Evolutionary conservation across 2,113 vertebrate species (phyloP).

Genomic region (Campylomormyrus tamandua): DNA sequence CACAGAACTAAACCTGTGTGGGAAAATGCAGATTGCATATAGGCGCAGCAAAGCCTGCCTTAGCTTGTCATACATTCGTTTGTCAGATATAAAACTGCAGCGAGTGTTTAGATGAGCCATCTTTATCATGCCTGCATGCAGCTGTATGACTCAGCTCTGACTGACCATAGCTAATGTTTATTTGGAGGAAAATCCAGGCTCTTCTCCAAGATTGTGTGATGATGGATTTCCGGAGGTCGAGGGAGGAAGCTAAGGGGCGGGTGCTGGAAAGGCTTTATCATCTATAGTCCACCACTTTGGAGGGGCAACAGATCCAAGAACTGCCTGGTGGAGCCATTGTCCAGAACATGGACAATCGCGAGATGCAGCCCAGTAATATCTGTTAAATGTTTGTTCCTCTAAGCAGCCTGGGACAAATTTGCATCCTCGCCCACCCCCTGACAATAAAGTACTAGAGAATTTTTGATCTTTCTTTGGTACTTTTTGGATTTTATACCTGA

Average conservation of each 20-base stretch:
- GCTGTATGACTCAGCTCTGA: neutral
- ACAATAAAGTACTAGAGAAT: neutral
- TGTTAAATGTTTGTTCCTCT: neutral
- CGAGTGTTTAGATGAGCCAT: neutral
- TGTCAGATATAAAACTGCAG: neutral
- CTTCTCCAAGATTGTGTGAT: neutral
- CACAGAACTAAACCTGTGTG: neutral
- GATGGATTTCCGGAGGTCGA: neutral
- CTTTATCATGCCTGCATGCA: neutral
- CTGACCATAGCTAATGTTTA: neutral
- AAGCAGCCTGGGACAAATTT: neutral
- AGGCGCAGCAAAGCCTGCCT: neutral
- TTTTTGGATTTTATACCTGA: neutral
- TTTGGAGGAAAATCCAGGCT: neutral
- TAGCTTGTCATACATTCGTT: neutral
- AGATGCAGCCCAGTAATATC: neutral
- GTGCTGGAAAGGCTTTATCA: neutral
- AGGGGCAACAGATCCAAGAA: neutral
- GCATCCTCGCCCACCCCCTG: neutral
- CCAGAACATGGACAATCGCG: neutral
- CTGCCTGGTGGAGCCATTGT: neutral
- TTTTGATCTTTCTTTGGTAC: neutral
- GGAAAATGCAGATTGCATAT: neutral
- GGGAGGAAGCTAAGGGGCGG: neutral
- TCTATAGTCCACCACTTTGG: neutral